These are phyloP conservation scores for Euplexia lucipara DNA, from an alignment of 2,888 invertebrate genomes.

Conservation along the genomic window DNA sequence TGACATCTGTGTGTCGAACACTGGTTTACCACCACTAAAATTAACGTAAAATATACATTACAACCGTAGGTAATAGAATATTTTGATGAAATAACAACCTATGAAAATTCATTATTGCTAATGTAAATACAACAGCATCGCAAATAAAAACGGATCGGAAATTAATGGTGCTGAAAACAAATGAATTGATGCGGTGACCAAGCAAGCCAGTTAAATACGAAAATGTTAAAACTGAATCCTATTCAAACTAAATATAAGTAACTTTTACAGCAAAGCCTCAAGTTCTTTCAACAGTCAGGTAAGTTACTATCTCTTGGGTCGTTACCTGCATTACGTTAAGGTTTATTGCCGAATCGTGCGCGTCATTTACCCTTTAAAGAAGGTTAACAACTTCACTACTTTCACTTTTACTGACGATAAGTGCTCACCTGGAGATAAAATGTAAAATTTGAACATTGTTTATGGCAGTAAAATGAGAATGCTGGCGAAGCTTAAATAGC, in stretches of 20 bases:
- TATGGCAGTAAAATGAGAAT: not conserved
- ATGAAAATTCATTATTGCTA: conserved; percentile 5
- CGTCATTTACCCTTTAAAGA: conserved; percentile 35
- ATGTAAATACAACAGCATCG: conserved; percentile 16
- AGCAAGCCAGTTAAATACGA: conserved; percentile 10
- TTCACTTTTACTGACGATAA: conserved; percentile 31
- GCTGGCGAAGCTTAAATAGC: not conserved
- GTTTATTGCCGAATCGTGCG: conserved; percentile 50
- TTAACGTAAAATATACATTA: not conserved
- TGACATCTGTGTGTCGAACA: not conserved
- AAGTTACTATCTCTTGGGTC: conserved; percentile 57
- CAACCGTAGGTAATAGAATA: not conserved
- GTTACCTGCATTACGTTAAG: conserved; percentile 55
- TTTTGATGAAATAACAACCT: conserved; percentile 1
- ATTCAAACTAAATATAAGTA: conserved; percentile 14
- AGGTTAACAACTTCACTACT: conserved; percentile 34
- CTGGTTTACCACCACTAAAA: too few relatives aligned
- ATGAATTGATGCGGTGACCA: conserved; percentile 17
- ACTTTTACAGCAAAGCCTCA: conserved; percentile 26
- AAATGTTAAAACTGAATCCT: conserved; percentile 26
- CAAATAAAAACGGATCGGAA: conserved; percentile 43
- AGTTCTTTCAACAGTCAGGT: conserved; percentile 30
- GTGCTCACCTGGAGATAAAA: conserved; percentile 5
- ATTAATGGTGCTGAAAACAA: conserved; percentile 31
- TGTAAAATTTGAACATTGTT: not conserved